phyloP scores from a whole-genome alignment of 2,797 vertebrate species.

The Coregonus suidteri region DNA sequence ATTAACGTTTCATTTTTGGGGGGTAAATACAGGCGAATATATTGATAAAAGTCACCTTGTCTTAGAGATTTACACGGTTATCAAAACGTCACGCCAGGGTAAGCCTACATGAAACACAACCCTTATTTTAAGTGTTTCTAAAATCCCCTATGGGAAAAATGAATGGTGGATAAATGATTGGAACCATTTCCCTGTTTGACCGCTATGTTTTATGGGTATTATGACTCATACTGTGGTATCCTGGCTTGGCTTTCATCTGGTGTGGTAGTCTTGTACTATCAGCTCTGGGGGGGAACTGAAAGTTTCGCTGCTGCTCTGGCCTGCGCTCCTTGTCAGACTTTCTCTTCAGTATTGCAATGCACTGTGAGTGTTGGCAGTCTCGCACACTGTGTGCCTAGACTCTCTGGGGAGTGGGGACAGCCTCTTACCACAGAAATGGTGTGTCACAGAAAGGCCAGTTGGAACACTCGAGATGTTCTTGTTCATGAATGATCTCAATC shows the following conservation, averaged over 20 bases:
- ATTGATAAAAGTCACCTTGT: too few species aligned
- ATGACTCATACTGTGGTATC: constrained; percentile 24
- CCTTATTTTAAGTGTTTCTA: too few species aligned
- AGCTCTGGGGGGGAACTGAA: too few species aligned
- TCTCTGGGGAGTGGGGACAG: not conserved
- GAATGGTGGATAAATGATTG: too few species aligned
- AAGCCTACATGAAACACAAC: too few species aligned
- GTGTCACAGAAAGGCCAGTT: constrained; percentile 11
- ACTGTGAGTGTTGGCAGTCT: not conserved
- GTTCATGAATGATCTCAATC: not conserved
- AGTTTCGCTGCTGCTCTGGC: not conserved
- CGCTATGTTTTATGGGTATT: constrained; percentile 7
- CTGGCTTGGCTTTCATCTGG: not conserved
- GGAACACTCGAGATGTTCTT: not conserved
- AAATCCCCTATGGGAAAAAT: too few species aligned
- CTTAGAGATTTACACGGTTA: too few species aligned
- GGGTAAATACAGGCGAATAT: too few species aligned
- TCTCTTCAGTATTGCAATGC: not conserved
- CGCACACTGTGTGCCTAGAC: not conserved
- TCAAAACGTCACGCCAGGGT: too few species aligned
- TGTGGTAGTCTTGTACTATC: too few species aligned
- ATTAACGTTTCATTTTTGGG: too few species aligned
- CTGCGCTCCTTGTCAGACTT: not conserved
- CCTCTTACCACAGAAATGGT: not conserved
- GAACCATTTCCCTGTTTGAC: too few species aligned